Conservation (phyloP, 1,140 invertebrate genomes). For the Drosophila cardini region DNA sequence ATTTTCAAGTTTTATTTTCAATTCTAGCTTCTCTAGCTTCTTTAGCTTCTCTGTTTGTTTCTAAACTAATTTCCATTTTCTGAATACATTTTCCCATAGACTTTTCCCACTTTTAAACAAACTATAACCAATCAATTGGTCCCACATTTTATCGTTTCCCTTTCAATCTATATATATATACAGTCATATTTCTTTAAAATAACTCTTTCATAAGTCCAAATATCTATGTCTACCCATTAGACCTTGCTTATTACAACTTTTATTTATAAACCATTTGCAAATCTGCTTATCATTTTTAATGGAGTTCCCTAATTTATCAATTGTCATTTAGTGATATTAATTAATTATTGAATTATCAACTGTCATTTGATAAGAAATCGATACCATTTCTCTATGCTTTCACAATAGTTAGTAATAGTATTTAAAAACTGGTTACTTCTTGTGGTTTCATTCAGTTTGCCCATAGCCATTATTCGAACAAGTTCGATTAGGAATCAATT, state of each 20-base stretch:
- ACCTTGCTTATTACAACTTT: not conserved
- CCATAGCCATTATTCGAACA: not conserved
- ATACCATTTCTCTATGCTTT: constrained; percentile 39
- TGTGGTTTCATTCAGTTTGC: constrained; percentile 33
- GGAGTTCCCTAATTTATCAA: constrained; percentile 41
- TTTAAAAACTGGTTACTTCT: constrained; percentile 35
- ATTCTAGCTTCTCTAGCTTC: too few relatives aligned
- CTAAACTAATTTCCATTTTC: too few relatives aligned
- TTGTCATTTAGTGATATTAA: constrained; percentile 43
- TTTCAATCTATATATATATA: too few relatives aligned
- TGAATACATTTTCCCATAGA: not conserved
- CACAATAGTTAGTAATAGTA: constrained; percentile 31
- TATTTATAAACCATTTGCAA: constrained; percentile 37
- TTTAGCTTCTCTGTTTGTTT: too few relatives aligned
- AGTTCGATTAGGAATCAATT: not conserved
- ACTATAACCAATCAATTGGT: not conserved
- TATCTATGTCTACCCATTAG: not conserved
- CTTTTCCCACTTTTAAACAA: too few relatives aligned
- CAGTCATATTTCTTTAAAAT: not conserved
- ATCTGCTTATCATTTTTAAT: constrained; percentile 7
- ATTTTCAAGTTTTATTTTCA: too few relatives aligned
- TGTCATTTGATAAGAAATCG: constrained; percentile 49
- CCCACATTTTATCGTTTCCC: not conserved
- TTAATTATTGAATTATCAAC: constrained; percentile 15
- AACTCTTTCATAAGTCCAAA: too few relatives aligned